Conservation (phyloP, 2,888 invertebrate species). For the Tridacna gigas region DNA sequence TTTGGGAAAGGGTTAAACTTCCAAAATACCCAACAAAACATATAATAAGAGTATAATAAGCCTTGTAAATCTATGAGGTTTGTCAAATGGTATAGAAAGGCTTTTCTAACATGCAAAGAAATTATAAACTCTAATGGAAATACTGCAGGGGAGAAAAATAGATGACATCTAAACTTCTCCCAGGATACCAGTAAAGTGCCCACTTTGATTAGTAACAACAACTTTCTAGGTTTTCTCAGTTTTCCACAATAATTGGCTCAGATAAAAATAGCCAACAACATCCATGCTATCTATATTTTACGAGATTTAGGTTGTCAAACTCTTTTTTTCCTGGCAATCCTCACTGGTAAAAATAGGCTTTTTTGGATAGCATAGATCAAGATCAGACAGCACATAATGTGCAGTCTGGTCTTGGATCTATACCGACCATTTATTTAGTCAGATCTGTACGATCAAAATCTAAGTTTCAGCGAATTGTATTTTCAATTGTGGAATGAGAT, state of each 20-base stretch:
- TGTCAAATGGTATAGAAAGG: conserved; percentile 4
- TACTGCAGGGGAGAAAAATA: conserved; percentile 26
- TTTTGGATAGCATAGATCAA: too few relatives aligned
- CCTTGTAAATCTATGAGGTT: not conserved
- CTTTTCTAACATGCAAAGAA: conserved; percentile 1
- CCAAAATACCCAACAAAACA: too few relatives aligned
- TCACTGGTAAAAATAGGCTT: too few relatives aligned
- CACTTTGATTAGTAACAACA: conserved; percentile 54
- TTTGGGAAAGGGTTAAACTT: too few relatives aligned
- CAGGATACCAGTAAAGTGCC: conserved; percentile 57
- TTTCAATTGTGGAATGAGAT: too few relatives aligned
- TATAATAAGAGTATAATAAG: not conserved
- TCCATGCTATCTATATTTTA: not conserved
- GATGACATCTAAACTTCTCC: conserved; percentile 48
- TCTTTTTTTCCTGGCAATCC: not conserved
- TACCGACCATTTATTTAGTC: too few relatives aligned
- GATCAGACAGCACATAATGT: too few relatives aligned
- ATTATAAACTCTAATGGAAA: not conserved
- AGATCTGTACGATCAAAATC: too few relatives aligned
- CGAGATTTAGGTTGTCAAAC: not conserved
- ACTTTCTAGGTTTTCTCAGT: conserved; percentile 57
- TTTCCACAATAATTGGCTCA: conserved; percentile 52
- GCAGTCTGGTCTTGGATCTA: too few relatives aligned
- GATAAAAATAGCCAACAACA: conserved; percentile 57
- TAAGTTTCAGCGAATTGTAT: too few relatives aligned